Evolutionary conservation across 1,140 invertebrate species (phyloP).

Genomic region (Acyrthosiphon pisum): DNA sequence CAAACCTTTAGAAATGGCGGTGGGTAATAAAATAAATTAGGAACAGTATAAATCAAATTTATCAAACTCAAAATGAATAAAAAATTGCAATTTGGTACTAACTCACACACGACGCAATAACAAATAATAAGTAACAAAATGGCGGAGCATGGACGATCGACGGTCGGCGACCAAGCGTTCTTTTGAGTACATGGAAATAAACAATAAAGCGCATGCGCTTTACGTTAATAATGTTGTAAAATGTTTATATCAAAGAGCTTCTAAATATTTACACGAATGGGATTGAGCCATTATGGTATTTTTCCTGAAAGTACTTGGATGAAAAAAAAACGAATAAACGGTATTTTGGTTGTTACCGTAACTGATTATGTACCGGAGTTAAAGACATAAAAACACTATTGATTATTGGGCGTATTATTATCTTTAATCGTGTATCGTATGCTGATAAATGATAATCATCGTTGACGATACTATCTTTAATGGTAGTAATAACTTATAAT

Average conservation of each 20-base stretch:
- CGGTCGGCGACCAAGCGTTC: constrained; percentile 19
- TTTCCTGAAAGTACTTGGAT: too few relatives aligned
- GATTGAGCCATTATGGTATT: too few relatives aligned
- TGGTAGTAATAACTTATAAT: too few relatives aligned
- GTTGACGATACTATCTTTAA: too few relatives aligned
- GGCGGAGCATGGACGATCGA: background rate
- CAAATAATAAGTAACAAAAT: constrained; percentile 30
- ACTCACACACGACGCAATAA: background rate
- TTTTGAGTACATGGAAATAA: background rate
- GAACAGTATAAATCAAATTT: constrained; percentile 27
- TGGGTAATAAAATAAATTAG: background rate
- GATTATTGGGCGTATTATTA: too few relatives aligned
- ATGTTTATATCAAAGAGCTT: constrained; percentile 27
- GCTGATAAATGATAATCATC: too few relatives aligned
- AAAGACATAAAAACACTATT: too few relatives aligned
- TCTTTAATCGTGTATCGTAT: too few relatives aligned
- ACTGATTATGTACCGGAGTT: too few relatives aligned
- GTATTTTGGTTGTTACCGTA: background rate
- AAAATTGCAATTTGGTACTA: background rate
- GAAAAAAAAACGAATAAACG: too few relatives aligned
- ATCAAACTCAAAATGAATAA: background rate
- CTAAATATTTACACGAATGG: background rate
- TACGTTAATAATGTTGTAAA: background rate
- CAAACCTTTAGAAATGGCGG: background rate
- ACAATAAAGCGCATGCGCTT: background rate